Conservation (phyloP, 2,113 vertebrate species). For the Hystrix cristata region DNA sequence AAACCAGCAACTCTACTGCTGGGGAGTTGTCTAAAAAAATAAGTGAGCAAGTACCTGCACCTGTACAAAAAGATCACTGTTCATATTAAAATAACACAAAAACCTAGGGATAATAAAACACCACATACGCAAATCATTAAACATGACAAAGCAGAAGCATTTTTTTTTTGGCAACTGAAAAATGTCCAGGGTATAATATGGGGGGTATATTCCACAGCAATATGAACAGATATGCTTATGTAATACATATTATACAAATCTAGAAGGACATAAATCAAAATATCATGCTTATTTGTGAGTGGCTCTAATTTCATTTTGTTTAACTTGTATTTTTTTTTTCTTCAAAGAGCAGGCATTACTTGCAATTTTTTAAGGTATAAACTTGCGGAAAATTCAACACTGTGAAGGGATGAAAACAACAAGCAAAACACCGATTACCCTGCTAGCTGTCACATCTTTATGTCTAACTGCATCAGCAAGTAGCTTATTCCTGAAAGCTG, state of each 20-base stretch:
- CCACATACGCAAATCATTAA: not conserved
- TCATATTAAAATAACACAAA: not conserved
- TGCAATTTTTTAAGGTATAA: slow-evolving; percentile 47
- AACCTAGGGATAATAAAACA: not conserved
- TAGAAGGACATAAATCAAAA: slow-evolving; percentile 59
- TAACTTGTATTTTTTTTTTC: slow-evolving; percentile 56
- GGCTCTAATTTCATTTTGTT: slow-evolving; percentile 32
- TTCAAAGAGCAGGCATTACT: slow-evolving; percentile 35
- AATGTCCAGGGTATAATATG: not conserved
- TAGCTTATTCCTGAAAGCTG: not conserved
- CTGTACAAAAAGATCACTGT: not conserved
- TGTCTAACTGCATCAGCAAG: not conserved
- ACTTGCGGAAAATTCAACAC: not conserved
- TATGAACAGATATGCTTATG: not conserved
- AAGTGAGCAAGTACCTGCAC: not conserved
- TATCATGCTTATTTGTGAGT: slow-evolving; percentile 1
- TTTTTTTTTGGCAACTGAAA: not conserved
- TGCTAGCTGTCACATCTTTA: not conserved
- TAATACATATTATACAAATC: slow-evolving; percentile 13
- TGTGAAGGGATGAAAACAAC: not conserved
- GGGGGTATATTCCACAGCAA: not conserved
- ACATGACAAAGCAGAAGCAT: not conserved
- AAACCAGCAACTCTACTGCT: not conserved
- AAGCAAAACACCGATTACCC: slow-evolving; percentile 3
- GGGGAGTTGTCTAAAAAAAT: slow-evolving; percentile 26